Conservation (phyloP, 2,888 invertebrate species). For the Apeira syringaria region DNA sequence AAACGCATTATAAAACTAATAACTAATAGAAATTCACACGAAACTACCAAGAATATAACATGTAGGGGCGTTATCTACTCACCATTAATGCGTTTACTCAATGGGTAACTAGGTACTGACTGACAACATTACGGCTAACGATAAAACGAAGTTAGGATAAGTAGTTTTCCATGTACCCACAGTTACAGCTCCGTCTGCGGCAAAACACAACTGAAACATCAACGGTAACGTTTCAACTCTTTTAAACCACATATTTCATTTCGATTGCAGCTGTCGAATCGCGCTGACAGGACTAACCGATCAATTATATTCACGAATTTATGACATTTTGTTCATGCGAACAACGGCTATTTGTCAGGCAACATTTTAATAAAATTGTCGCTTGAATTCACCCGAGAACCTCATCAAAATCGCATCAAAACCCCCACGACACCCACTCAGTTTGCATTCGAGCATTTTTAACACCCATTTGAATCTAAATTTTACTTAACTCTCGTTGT, state of each 20-base stretch:
- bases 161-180: slow-evolving; percentile 75
- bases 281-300: slow-evolving; percentile 42
- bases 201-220: slow-evolving; percentile 42
- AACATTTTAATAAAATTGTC: slow-evolving; percentile 66
- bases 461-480: slow-evolving; percentile 70
- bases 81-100: slow-evolving; percentile 49
- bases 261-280: slow-evolving; percentile 42
- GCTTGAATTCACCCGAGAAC: slow-evolving; percentile 36
- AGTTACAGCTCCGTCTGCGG: slow-evolving; percentile 54
- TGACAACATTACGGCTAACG: slow-evolving; percentile 70
- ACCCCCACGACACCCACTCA: slow-evolving; percentile 53
- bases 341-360: slow-evolving; percentile 49
- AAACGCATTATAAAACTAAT: too few species aligned
- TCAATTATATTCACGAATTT: slow-evolving; percentile 58
- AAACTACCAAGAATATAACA: background rate
- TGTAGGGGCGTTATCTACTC: slow-evolving; percentile 38
- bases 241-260: slow-evolving; percentile 45
- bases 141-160: slow-evolving; percentile 76
- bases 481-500: slow-evolving; percentile 57
- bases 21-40: background rate
- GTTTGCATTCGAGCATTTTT: slow-evolving; percentile 59
- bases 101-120: slow-evolving; percentile 57
- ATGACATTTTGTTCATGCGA: slow-evolving; percentile 55
- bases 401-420: slow-evolving; percentile 75
- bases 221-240: slow-evolving; percentile 41